These are phyloP conservation scores for Chiloscyllium plagiosum DNA, from an alignment of 2,113 vertebrate species.

Conservation along the genomic window DNA sequence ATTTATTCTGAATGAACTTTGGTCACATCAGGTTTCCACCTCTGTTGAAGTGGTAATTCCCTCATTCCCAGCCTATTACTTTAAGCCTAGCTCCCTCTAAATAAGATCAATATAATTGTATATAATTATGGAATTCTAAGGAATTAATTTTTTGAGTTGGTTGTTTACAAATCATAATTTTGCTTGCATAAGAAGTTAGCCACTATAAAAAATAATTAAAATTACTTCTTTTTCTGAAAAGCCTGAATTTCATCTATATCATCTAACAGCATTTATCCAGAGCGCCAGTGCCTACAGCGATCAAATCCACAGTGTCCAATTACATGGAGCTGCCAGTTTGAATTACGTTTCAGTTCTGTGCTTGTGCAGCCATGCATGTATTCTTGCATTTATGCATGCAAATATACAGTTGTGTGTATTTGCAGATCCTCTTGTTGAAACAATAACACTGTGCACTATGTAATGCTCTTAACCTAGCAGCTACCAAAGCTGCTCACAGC, in stretches of 20 bases:
- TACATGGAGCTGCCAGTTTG: slow-evolving; percentile 1
- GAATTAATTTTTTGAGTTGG: not conserved
- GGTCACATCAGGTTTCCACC: not conserved
- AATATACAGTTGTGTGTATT: not conserved
- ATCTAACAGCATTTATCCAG: not conserved
- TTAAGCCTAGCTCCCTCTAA: not conserved
- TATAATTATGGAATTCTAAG: not conserved
- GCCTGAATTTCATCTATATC: not conserved
- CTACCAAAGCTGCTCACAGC: not conserved
- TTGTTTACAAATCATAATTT: not conserved
- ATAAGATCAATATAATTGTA: slow-evolving; percentile 1
- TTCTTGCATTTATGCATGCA: not conserved
- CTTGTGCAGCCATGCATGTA: not conserved
- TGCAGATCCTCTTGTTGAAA: not conserved
- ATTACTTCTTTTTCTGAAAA: not conserved
- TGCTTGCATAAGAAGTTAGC: not conserved
- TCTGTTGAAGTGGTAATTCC: slow-evolving; percentile 9
- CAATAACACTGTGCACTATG: not conserved
- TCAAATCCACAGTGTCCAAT: not conserved
- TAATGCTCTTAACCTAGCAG: not conserved
- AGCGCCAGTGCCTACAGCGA: not conserved
- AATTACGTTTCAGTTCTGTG: not conserved
- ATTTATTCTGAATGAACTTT: not conserved
- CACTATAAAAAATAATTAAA: not conserved
- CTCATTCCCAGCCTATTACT: slow-evolving; percentile 4